Percentiles rank a stretch among this genome's conserved stretches.
These are phyloP conservation scores for Prionace glauca DNA, from an alignment of 2,797 vertebrate species.

Conservation along the genomic window DNA sequence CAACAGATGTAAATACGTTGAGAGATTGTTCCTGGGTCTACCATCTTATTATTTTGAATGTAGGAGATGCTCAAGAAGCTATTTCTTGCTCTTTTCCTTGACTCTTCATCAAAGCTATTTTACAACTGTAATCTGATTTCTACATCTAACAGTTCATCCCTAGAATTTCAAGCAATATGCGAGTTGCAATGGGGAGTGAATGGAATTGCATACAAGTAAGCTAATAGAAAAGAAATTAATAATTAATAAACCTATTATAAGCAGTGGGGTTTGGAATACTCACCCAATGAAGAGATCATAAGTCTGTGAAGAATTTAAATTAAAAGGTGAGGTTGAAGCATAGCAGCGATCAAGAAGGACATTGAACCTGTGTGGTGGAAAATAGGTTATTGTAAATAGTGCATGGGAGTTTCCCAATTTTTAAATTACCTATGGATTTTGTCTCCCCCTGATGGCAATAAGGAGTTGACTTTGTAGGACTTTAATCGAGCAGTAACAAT, in stretches of 20 bases:
- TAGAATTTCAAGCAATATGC: neutral
- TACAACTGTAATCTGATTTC: neutral
- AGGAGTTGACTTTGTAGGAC: neutral
- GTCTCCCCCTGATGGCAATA: neutral
- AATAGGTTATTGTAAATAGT: neutral
- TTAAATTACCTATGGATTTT: neutral
- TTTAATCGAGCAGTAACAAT: neutral
- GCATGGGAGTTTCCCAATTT: neutral
- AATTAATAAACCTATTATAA: neutral
- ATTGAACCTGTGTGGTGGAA: conserved; percentile 51
- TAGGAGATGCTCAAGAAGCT: neutral
- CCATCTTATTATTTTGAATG: neutral
- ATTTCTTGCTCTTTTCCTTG: neutral
- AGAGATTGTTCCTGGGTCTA: neutral
- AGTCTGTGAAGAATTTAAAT: conserved; percentile 52
- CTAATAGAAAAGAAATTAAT: neutral
- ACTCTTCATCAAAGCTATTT: neutral
- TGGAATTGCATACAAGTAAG: neutral
- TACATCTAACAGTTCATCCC: neutral
- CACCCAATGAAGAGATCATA: conserved; percentile 65
- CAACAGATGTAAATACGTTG: neutral
- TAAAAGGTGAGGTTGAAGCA: conserved; percentile 55
- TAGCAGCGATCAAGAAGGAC: conserved; percentile 66
- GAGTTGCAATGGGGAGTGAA: neutral
- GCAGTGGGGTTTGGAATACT: conserved; percentile 44